Evolutionary conservation across 2,113 vertebrate species (phyloP), one percentile per base, ranked within the genome.

Genomic region (Chelonoidis abingdonii): DNA sequence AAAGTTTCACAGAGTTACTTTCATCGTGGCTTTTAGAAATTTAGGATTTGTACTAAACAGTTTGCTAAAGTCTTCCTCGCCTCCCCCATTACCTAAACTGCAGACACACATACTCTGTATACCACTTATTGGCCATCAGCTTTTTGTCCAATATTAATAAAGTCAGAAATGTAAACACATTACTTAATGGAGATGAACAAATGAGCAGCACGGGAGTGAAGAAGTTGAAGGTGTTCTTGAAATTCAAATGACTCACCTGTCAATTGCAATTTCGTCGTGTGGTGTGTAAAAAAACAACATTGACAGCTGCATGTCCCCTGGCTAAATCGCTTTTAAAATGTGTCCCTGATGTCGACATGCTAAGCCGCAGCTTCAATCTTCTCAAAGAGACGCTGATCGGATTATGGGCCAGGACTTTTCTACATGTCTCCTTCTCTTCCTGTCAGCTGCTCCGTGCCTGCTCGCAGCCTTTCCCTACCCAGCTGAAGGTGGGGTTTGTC

Each of bases 371-470:
- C 94, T 97, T 95, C 95, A 88, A 89, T 97, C 97, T 86, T 22
- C 96, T 96, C 83, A 38, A 25, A 35, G 95, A 95, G 96, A 92
- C 91, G 96, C 84, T 98, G 98, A 99, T 98, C 98, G 98, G 99
- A 98, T 99, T 99, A 99, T n/a, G 88, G 49, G 95, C 93, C 95
- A 88, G 97, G 95, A 98, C 76, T 97, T 98, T 62, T 97, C 75
- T 14, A 85, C 31, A 75, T 54, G 97, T 87, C 95, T 94, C 95
- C 84, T 49, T 87, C 95, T 94, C 95, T 84, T 54, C 78, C 89
- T 54, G 69, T 78, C 75, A 93, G 59, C 52, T 83, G 83, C 83
- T 50, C 59, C n/a, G 29, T 41, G n/a, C n/a, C 83, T 80, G 17
- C 38, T 69, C 19, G 35, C 83, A 13, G 57, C 59, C 56, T 44